Evolutionary conservation across 1,140 invertebrate genomes (phyloP).

Genomic region (Eupeodes corollae): DNA sequence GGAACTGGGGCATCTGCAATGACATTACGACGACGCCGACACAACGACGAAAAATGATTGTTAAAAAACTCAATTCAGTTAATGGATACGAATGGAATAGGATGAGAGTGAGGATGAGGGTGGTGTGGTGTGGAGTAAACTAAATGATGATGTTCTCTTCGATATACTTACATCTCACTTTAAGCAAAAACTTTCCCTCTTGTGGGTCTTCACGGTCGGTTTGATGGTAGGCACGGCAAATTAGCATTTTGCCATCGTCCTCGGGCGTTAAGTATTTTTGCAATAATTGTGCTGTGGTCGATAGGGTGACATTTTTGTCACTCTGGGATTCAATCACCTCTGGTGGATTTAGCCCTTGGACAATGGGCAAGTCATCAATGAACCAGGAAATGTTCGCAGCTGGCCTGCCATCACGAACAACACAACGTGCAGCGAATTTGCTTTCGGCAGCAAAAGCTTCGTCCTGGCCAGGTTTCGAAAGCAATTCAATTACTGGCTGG

Average conservation of each 20-base stretch:
- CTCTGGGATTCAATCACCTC: conserved; percentile 37
- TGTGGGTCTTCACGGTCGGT: conserved; percentile 31
- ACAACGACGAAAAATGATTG: background rate
- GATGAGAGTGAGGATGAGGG: background rate
- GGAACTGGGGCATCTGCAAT: conserved; percentile 49
- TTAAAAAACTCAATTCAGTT: background rate
- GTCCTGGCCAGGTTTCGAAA: conserved; percentile 35
- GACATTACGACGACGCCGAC: conserved; percentile 2
- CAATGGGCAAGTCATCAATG: conserved; percentile 48
- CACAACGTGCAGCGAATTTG: conserved; percentile 49
- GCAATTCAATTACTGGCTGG: conserved; percentile 44
- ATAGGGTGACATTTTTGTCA: conserved; percentile 38
- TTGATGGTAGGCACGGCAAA: conserved; percentile 53
- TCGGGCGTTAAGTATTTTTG: conserved; percentile 46
- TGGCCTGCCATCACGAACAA: conserved; percentile 54
- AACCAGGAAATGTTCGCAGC: conserved; percentile 59
- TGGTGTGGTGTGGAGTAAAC: background rate
- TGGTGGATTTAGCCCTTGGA: conserved; percentile 42
- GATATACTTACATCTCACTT: conserved; percentile 26
- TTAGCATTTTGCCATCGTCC: conserved; percentile 51
- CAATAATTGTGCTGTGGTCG: conserved; percentile 51
- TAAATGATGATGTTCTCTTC: background rate
- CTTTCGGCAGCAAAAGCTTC: conserved; percentile 47
- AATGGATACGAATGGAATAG: background rate
- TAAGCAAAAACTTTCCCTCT: conserved; percentile 22